Conservation (phyloP, 1,140 invertebrate species). For the Neodiprion lecontei region DNA sequence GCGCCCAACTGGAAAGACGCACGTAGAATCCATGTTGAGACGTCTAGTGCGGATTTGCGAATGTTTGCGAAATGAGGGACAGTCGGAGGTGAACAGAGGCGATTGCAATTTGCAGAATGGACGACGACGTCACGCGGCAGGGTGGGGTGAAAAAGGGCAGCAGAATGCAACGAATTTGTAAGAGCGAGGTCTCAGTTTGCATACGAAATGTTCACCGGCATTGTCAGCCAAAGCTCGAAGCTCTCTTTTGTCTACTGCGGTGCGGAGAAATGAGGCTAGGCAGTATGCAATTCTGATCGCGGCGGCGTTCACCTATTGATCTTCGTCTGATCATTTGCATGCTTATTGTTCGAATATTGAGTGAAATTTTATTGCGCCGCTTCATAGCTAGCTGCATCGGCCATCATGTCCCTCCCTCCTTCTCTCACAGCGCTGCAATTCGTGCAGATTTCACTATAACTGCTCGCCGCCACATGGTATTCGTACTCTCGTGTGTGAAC, state of each 20-base stretch:
- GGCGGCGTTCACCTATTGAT: slow-evolving; percentile 50
- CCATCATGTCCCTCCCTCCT: neutral
- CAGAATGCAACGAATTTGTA: slow-evolving; percentile 60
- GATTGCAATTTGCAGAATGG: slow-evolving; percentile 51
- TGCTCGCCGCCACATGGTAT: too few relatives aligned
- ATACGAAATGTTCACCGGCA: slow-evolving; percentile 60
- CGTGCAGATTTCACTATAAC: too few relatives aligned
- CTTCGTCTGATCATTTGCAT: slow-evolving; percentile 64
- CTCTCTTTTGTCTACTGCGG: slow-evolving; percentile 37
- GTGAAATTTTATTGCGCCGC: neutral
- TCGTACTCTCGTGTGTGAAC: too few relatives aligned
- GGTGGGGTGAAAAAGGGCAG: neutral
- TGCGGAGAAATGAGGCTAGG: slow-evolving; percentile 6
- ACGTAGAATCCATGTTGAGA: too few relatives aligned
- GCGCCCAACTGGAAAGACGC: too few relatives aligned
- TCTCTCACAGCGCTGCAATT: too few relatives aligned
- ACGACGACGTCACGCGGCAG: slow-evolving; percentile 22
- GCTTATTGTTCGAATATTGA: slow-evolving; percentile 54
- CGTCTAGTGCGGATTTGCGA: neutral
- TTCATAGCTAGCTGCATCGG: neutral
- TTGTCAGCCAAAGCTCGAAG: slow-evolving; percentile 47
- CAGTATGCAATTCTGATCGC: slow-evolving; percentile 60
- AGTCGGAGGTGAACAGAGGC: slow-evolving; percentile 35
- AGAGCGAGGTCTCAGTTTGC: slow-evolving; percentile 55
- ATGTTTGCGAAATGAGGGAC: neutral